These are phyloP conservation scores for Brotula barbata DNA, from an alignment of 2,797 vertebrate species.

Conservation along the genomic window DNA sequence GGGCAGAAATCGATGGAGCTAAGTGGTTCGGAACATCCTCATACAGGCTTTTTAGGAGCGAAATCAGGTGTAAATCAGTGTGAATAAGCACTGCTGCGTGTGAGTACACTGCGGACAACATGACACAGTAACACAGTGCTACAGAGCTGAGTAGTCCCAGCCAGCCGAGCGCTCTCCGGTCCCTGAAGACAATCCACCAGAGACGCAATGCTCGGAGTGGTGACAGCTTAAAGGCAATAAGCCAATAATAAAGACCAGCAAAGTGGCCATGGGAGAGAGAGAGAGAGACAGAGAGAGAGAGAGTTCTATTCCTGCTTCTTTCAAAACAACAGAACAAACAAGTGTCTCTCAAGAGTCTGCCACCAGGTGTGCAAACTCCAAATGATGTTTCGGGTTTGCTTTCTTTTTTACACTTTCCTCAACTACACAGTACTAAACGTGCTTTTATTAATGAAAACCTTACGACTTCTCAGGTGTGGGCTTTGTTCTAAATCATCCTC, in stretches of 20 bases:
- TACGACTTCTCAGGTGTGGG: constrained; percentile 48
- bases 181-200: constrained; percentile 72
- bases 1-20: constrained; percentile 45
- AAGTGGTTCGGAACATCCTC: constrained; percentile 33
- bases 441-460: constrained; percentile 68
- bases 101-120: constrained; percentile 44
- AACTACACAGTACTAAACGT: too few species aligned
- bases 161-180: constrained; percentile 63
- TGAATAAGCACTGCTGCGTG: constrained; percentile 29
- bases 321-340: constrained; percentile 70
- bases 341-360: constrained; percentile 62
- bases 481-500: constrained; percentile 45
- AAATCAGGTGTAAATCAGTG: constrained; percentile 28
- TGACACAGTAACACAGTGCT: constrained; percentile 63
- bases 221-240: constrained; percentile 80
- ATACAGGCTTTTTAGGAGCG: neutral
- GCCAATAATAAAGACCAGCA: constrained; percentile 78
- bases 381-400: constrained; percentile 10
- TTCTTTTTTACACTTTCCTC: constrained; percentile 33
- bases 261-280: constrained; percentile 73
- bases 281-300: too few species aligned
- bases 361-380: constrained; percentile 48
- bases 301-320: constrained; percentile 57
- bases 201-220: constrained; percentile 70
- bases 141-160: constrained; percentile 64